These are phyloP conservation scores for Netta rufina DNA, from an alignment of 2,797 vertebrate genomes.

Conservation along the genomic window DNA sequence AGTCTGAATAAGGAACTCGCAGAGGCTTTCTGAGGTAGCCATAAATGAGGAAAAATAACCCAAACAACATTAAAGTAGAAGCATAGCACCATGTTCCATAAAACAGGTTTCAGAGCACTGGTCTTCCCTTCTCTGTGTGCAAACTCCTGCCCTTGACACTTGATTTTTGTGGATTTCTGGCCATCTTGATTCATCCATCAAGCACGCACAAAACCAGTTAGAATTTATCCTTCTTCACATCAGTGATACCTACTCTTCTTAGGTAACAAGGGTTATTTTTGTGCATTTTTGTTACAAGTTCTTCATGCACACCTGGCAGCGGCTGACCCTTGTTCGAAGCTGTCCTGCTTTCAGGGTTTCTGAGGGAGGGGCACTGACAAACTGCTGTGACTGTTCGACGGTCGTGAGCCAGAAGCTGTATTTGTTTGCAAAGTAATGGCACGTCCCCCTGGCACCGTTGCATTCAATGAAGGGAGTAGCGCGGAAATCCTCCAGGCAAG, in stretches of 20 bases:
- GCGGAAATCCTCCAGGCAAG: conserved; percentile 95
- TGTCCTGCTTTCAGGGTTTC: conserved; percentile 91
- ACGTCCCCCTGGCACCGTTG: conserved; percentile 89
- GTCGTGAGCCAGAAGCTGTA: conserved; percentile 98
- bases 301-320: conserved; percentile 98
- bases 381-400: conserved; percentile 84
- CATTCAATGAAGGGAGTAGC: conserved; percentile 97
- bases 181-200: conserved; percentile 8
- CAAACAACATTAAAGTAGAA: conserved; percentile 27
- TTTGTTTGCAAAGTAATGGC: conserved; percentile 96
- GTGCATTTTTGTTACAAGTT: conserved; percentile 76
- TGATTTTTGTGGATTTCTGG: neutral
- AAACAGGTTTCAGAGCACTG: conserved; percentile 24
- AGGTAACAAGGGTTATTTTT: neutral
- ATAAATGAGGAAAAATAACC: conserved; percentile 64
- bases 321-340: conserved; percentile 88
- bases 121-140: neutral
- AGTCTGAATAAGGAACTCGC: neutral
- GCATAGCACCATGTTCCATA: conserved; percentile 85
- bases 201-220: neutral
- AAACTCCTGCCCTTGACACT: neutral
- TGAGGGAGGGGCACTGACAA: conserved; percentile 76
- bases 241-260: neutral
- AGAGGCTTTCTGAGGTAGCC: conserved; percentile 86
- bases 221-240: neutral